These are phyloP conservation scores for Oncorhynchus keta DNA, from an alignment of 2,113 vertebrate species.

Conservation along the genomic window DNA sequence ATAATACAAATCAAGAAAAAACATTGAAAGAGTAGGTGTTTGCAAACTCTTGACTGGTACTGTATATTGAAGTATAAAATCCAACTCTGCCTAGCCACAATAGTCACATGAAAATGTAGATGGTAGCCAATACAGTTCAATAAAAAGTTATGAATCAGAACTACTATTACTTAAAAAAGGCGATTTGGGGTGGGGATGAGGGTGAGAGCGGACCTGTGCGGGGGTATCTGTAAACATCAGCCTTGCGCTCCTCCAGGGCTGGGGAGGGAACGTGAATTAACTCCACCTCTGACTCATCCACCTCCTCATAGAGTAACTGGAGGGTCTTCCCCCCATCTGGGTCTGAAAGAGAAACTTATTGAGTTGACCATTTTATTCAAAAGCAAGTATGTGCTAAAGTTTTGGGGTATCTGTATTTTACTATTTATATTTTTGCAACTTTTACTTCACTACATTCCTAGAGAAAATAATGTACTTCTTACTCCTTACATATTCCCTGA, in stretches of 20 bases:
- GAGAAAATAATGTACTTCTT: too few species aligned
- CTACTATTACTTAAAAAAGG: neutral
- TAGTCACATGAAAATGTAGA: neutral
- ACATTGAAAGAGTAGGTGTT: too few species aligned
- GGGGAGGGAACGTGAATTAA: conserved; percentile 86
- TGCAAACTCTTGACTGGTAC: too few species aligned
- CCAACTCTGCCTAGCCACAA: too few species aligned
- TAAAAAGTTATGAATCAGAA: neutral
- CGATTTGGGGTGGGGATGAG: neutral
- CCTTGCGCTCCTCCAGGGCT: conserved; percentile 84
- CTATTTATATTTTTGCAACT: too few species aligned
- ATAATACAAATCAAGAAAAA: too few species aligned
- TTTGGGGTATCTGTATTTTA: too few species aligned
- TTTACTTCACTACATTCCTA: too few species aligned
- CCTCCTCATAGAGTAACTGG: conserved; percentile 83
- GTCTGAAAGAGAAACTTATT: conserved; percentile 50
- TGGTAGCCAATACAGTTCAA: neutral
- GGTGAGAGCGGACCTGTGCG: conserved; percentile 73
- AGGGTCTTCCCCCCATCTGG: conserved; percentile 76
- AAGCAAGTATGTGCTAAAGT: too few species aligned
- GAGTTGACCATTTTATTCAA: too few species aligned
- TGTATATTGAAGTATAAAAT: too few species aligned
- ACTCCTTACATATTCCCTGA: too few species aligned
- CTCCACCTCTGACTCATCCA: conserved; percentile 87
- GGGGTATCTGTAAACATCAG: conserved; percentile 85